These are phyloP conservation scores for Ciconia maguari DNA, from an alignment of 2,113 vertebrate species.

Conservation along the genomic window DNA sequence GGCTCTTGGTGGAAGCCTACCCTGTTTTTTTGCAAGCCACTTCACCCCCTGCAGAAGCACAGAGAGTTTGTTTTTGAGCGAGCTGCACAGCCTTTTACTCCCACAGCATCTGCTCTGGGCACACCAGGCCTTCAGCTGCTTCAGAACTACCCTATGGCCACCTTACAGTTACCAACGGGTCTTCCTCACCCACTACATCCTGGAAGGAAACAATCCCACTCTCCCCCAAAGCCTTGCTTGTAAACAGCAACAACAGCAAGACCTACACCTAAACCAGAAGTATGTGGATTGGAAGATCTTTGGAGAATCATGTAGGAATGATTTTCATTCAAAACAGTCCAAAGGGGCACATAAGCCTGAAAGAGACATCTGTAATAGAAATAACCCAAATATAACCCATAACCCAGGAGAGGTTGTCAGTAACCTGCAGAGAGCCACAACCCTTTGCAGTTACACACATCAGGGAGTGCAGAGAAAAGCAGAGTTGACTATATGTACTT, in stretches of 20 bases:
- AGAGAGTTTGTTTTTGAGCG: background rate
- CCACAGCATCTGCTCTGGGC: background rate
- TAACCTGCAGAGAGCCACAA: background rate
- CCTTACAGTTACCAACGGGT: background rate
- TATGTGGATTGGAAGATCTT: background rate
- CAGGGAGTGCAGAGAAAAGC: background rate
- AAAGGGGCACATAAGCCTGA: background rate
- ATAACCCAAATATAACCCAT: background rate
- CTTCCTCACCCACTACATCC: background rate
- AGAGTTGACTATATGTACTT: background rate
- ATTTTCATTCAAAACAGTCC: background rate
- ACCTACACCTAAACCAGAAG: background rate
- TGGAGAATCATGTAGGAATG: background rate
- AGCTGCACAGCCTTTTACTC: background rate
- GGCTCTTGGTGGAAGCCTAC: background rate
- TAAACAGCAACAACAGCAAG: background rate
- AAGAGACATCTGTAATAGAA: background rate
- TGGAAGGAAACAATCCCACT: background rate
- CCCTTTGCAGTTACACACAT: background rate
- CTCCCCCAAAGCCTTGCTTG: background rate
- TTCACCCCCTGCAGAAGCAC: background rate
- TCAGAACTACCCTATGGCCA: background rate
- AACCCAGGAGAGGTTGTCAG: background rate
- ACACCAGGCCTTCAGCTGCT: background rate
- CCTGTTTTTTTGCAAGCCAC: background rate